A percentile compares a stretch with the other conserved stretches of the same genome.
These are phyloP conservation scores for Euproctis similis DNA, from an alignment of 2,888 invertebrate species.

Conservation along the genomic window DNA sequence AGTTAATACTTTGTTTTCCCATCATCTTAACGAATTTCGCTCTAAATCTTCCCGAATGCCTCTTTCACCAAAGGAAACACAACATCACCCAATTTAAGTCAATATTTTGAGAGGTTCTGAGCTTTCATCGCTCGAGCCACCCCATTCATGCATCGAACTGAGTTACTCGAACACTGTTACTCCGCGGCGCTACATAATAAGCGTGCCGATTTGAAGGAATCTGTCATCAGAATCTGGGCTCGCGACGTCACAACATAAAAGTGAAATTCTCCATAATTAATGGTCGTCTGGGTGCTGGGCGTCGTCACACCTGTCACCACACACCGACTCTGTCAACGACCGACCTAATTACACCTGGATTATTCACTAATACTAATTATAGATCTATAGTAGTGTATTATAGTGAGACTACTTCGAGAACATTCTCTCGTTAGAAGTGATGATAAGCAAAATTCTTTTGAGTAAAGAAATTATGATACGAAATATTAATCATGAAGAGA, in stretches of 20 bases:
- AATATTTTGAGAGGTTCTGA: too few species aligned
- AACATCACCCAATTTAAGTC: too few species aligned
- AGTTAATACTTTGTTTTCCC: slow-evolving; percentile 14
- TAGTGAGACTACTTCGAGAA: slow-evolving; percentile 11
- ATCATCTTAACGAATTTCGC: too few species aligned
- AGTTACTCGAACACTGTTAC: background rate
- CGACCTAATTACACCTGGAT: slow-evolving; percentile 47
- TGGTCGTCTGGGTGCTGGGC: slow-evolving; percentile 31
- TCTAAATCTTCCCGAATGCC: too few species aligned
- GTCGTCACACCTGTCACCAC: slow-evolving; percentile 34
- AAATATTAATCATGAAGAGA: too few species aligned
- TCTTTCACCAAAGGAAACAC: too few species aligned
- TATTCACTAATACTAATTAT: slow-evolving; percentile 34
- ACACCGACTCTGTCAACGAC: slow-evolving; percentile 38
- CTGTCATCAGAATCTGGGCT: slow-evolving; percentile 7
- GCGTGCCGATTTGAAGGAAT: slow-evolving; percentile 3
- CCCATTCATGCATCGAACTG: too few species aligned
- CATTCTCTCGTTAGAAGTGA: slow-evolving; percentile 20
- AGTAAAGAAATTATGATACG: too few species aligned
- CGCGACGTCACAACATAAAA: slow-evolving; percentile 29
- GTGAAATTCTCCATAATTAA: slow-evolving; percentile 45
- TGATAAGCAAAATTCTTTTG: too few species aligned
- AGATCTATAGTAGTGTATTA: slow-evolving; percentile 17
- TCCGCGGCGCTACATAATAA: slow-evolving; percentile 1
- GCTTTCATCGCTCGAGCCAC: too few species aligned